These are phyloP conservation scores for Melierax canorus DNA, from an alignment of 2,113 vertebrate species.

Conservation along the genomic window DNA sequence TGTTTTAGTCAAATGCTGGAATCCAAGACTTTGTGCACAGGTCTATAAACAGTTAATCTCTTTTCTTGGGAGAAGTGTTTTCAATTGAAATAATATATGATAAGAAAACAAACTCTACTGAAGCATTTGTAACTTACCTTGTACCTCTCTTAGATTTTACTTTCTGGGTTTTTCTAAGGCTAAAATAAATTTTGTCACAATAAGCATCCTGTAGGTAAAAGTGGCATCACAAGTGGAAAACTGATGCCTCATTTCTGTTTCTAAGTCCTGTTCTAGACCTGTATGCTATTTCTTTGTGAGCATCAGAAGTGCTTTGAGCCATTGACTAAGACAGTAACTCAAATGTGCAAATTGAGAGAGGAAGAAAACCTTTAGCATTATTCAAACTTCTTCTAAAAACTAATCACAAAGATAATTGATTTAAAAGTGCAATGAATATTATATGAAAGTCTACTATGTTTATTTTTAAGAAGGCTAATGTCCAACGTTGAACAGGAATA, in stretches of 20 bases:
- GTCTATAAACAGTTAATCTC: not conserved
- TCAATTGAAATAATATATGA: not conserved
- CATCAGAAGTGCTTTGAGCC: not conserved
- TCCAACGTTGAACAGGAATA: not conserved
- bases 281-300: not conserved
- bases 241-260: not conserved
- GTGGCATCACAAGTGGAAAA: not conserved
- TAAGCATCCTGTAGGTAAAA: not conserved
- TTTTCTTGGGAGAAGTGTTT: not conserved
- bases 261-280: not conserved
- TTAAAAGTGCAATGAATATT: not conserved
- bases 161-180: not conserved
- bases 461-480: not conserved
- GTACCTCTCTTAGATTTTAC: not conserved
- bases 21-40: not conserved
- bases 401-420: not conserved
- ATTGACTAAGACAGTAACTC: not conserved
- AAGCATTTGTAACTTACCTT: not conserved
- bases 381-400: not conserved
- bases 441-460: not conserved
- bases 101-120: not conserved
- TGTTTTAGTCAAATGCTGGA: not conserved
- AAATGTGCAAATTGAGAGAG: not conserved
- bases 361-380: not conserved
- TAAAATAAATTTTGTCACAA: not conserved